Evolutionary conservation across 2,113 vertebrate genomes (phyloP).

Genomic region (Colistium nudipinnis): DNA sequence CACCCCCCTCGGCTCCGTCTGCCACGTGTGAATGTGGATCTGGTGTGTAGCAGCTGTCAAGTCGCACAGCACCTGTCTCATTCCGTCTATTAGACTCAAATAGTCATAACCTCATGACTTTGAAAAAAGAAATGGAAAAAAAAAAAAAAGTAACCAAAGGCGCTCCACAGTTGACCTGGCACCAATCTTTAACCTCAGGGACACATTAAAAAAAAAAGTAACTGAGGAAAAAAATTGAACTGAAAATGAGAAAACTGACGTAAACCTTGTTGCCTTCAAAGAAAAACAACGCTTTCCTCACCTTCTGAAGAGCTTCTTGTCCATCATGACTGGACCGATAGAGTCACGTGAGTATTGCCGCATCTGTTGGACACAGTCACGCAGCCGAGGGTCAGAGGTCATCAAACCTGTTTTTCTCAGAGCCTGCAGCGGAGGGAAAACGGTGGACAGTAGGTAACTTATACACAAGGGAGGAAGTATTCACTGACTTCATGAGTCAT

Average conservation of each 20-base stretch:
- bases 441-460: background rate
- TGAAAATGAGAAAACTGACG: too few species aligned
- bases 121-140: too few species aligned
- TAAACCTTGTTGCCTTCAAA: background rate
- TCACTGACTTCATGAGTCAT: too few species aligned
- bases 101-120: slow-evolving; percentile 30
- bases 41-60: slow-evolving; percentile 62
- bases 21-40: slow-evolving; percentile 39
- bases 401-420: slow-evolving; percentile 86
- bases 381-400: slow-evolving; percentile 87
- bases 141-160: background rate
- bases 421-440: slow-evolving; percentile 70
- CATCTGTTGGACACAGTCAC: slow-evolving; percentile 85
- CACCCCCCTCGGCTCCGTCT: slow-evolving; percentile 14
- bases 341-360: slow-evolving; percentile 78
- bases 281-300: slow-evolving; percentile 59
- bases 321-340: slow-evolving; percentile 82
- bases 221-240: background rate
- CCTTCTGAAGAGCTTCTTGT: slow-evolving; percentile 87
- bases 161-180: too few species aligned
- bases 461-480: background rate
- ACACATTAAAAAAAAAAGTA: background rate
- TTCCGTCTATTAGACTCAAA: slow-evolving; percentile 56
- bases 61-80: slow-evolving; percentile 49
- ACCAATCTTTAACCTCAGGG: too few species aligned